A percentile compares a stretch with the other conserved stretches of the same genome.
These are phyloP conservation scores for human (Homo sapiens) DNA, from an alignment of 2,113 vertebrate genomes.

Conservation along the genomic window DNA sequence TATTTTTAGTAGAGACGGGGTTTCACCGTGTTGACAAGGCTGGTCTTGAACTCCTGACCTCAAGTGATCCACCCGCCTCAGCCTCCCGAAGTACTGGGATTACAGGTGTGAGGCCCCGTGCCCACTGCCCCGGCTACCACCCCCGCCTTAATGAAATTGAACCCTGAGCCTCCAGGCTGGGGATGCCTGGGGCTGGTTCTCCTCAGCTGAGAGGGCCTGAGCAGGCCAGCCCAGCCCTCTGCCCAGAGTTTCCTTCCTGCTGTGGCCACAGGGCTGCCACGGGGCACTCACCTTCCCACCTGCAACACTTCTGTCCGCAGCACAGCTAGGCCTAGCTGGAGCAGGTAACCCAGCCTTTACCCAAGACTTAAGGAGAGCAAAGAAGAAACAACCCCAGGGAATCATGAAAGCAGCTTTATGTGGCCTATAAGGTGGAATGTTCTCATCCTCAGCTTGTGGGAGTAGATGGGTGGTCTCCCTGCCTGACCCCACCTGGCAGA, in stretches of 20 bases:
- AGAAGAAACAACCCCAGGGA: not conserved
- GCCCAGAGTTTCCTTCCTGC: not conserved
- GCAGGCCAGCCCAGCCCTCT: not conserved
- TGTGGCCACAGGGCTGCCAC: not conserved
- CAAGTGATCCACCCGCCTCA: too few relatives aligned
- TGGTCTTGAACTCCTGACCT: too few relatives aligned
- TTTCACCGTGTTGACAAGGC: too few relatives aligned
- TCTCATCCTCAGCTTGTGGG: not conserved
- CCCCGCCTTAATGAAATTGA: not conserved
- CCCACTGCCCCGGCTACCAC: too few relatives aligned
- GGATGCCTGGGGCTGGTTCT: not conserved
- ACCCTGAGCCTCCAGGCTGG: too few relatives aligned
- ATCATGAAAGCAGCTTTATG: not conserved
- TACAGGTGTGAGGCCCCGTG: too few relatives aligned
- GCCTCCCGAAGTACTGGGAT: too few relatives aligned
- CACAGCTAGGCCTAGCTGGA: not conserved
- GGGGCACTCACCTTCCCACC: not conserved
- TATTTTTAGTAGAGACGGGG: too few relatives aligned
- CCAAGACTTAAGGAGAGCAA: not conserved
- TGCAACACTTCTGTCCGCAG: not conserved
- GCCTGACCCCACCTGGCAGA: not conserved
- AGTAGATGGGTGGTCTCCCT: too few relatives aligned
- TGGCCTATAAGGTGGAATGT: not conserved
- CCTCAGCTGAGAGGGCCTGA: not conserved
- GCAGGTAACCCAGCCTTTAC: not conserved